Evolutionary conservation across 2,797 vertebrate genomes (phyloP).

Genomic region (Sebastes iracundus): DNA sequence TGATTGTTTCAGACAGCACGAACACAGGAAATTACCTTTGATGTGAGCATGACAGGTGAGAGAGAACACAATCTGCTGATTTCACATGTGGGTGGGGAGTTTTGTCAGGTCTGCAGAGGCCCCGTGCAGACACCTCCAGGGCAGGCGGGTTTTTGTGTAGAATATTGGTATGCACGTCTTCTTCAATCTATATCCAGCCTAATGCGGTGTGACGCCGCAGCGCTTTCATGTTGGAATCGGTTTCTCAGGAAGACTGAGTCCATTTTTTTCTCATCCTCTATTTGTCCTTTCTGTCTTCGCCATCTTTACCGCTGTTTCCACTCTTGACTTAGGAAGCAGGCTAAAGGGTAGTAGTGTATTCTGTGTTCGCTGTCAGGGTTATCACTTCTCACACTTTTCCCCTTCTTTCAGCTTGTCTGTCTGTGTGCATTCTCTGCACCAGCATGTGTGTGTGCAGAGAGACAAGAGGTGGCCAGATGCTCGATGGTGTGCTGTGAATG

Average conservation of each 20-base stretch:
- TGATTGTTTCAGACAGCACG: slow-evolving; percentile 29
- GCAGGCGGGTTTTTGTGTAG: slow-evolving; percentile 18
- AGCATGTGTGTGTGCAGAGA: not conserved
- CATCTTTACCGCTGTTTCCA: slow-evolving; percentile 32
- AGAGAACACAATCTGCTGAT: slow-evolving; percentile 51
- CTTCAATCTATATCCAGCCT: slow-evolving; percentile 49
- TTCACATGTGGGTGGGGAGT: slow-evolving; percentile 42
- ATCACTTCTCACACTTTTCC: slow-evolving; percentile 19
- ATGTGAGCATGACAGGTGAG: slow-evolving; percentile 53
- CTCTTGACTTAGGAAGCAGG: not conserved
- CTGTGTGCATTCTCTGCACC: not conserved
- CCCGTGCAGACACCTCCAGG: slow-evolving; percentile 21
- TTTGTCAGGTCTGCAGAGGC: slow-evolving; percentile 44
- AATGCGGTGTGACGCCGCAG: slow-evolving; percentile 57
- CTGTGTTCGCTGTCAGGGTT: slow-evolving; percentile 18
- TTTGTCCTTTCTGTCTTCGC: slow-evolving; percentile 25
- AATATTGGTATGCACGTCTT: slow-evolving; percentile 44
- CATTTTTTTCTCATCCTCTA: slow-evolving; percentile 6
- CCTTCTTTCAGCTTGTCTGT: not conserved
- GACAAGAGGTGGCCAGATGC: slow-evolving; percentile 44
- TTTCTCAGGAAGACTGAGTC: slow-evolving; percentile 46
- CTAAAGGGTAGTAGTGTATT: slow-evolving; percentile 21
- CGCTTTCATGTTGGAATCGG: slow-evolving; percentile 74
- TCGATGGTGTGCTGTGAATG: slow-evolving; percentile 38
- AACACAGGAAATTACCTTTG: slow-evolving; percentile 58